Conservation (phyloP, 2,797 vertebrate species). For the Pyrocephalus nanus region DNA sequence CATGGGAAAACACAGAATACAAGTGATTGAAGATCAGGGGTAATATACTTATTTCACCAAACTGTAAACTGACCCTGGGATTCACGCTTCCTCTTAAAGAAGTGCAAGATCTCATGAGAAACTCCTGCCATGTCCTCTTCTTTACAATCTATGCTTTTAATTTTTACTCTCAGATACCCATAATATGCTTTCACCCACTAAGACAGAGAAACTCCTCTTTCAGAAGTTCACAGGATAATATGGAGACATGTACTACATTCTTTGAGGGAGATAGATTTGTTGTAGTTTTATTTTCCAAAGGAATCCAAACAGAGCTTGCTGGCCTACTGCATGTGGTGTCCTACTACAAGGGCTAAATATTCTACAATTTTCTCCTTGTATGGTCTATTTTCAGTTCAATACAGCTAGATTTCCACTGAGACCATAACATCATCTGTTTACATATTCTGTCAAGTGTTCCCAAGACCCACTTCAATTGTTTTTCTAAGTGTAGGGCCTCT, state of each 20-base stretch:
- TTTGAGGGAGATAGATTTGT: background rate
- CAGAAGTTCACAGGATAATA: background rate
- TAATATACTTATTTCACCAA: background rate
- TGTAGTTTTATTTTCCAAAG: background rate
- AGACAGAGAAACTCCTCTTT: background rate
- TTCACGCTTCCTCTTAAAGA: rapidly evolving
- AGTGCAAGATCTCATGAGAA: background rate
- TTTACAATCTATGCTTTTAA: background rate
- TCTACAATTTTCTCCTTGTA: slow-evolving; percentile 46
- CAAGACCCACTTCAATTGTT: slow-evolving; percentile 60
- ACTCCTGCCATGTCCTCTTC: background rate
- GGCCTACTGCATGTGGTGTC: background rate
- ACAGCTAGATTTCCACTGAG: slow-evolving; percentile 48
- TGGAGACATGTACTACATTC: background rate
- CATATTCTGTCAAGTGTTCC: slow-evolving; percentile 42
- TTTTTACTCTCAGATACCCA: background rate
- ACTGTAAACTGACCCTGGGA: background rate
- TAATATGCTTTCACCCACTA: background rate
- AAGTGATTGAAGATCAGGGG: background rate
- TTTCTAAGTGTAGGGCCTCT: slow-evolving; percentile 47
- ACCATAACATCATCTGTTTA: slow-evolving; percentile 56
- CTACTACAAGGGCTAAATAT: background rate
- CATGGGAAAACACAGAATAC: background rate
- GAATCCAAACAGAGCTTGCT: background rate
- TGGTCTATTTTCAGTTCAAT: slow-evolving; percentile 44